Conservation (phyloP, 2,888 invertebrate species). For the Achlya flavicornis region DNA sequence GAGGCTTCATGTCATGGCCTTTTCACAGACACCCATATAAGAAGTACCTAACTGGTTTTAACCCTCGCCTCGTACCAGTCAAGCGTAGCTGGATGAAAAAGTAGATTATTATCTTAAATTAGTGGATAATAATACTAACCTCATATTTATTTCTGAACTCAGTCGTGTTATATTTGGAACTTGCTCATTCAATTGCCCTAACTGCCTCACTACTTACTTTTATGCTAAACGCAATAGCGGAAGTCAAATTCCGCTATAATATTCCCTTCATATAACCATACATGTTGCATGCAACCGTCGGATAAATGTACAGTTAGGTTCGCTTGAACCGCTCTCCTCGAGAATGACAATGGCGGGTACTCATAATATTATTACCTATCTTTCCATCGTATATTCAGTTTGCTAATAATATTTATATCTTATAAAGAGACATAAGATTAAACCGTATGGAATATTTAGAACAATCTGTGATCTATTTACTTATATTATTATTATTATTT, state of each 20-base stretch:
- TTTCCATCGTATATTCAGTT: background rate
- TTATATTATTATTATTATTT: no score
- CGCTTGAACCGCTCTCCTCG: constrained; percentile 29
- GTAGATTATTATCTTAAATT: background rate
- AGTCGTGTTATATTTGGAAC: background rate
- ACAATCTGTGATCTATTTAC: background rate
- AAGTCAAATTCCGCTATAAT: constrained; percentile 34
- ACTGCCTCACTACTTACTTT: background rate
- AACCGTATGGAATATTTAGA: background rate
- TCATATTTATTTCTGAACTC: background rate
- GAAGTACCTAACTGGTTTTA: background rate
- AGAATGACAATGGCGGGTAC: constrained; percentile 23
- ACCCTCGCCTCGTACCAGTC: background rate
- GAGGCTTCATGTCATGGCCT: background rate
- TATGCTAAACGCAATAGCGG: constrained; percentile 24
- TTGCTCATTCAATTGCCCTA: background rate
- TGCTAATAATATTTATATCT: background rate
- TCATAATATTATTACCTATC: constrained; percentile 5
- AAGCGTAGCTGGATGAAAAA: background rate
- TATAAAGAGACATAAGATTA: background rate
- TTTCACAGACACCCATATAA: background rate
- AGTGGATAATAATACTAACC: background rate
- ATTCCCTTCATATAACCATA: constrained; percentile 17
- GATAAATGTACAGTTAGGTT: constrained; percentile 35
- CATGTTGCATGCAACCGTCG: constrained; percentile 22